Evolutionary conservation across 2,888 invertebrate genomes (phyloP).

Genomic region (Mythimna vitellina): DNA sequence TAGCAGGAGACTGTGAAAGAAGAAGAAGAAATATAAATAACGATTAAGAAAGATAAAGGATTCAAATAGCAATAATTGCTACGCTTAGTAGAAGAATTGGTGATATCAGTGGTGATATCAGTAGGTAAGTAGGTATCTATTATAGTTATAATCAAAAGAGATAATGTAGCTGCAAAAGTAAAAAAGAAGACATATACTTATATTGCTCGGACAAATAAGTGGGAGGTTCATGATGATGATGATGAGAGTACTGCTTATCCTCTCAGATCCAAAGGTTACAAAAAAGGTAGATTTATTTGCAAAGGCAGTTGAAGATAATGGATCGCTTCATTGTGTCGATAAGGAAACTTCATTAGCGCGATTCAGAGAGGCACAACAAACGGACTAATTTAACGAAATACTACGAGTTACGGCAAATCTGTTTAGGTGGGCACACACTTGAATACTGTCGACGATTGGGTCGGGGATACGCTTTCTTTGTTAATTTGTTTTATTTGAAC

Average conservation of each 20-base stretch:
- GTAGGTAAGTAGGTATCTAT: too few species aligned
- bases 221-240: not conserved
- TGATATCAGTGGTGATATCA: too few species aligned
- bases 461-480: conserved; percentile 15
- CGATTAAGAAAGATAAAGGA: not conserved
- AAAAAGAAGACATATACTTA: too few species aligned
- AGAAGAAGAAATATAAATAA: not conserved
- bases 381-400: conserved; percentile 62
- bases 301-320: conserved; percentile 40
- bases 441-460: not conserved
- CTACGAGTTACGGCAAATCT: conserved; percentile 52
- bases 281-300: conserved; percentile 17
- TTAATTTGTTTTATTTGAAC: conserved; percentile 5
- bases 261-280: not conserved
- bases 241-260: conserved; percentile 3
- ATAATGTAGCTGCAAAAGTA: too few species aligned
- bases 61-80: too few species aligned
- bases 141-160: too few species aligned
- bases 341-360: conserved; percentile 60
- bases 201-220: too few species aligned
- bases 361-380: conserved; percentile 59
- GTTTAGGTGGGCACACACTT: conserved; percentile 34
- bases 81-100: too few species aligned
- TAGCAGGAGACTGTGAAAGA: not conserved
- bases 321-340: conserved; percentile 45